Evolutionary conservation across 2,888 invertebrate species (phyloP), one percentile per base, ranked within the genome.

Genomic region (Ptilodon capucinus): DNA sequence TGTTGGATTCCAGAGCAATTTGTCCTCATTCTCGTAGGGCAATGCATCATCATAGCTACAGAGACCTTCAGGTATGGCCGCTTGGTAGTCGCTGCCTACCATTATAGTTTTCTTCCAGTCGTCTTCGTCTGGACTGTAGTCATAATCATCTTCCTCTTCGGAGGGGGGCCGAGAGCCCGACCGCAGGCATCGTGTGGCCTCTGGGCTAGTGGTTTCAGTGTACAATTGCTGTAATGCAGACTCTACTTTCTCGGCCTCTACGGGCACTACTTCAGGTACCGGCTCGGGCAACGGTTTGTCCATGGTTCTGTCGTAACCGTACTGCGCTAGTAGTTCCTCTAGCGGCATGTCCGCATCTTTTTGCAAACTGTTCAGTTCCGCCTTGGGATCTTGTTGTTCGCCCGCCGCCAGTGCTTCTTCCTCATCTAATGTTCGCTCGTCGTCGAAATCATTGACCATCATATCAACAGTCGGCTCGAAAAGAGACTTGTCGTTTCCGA

Each of bases 401-500:
- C 95, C 95, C 68, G 96, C 96, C 64, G 97, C 97, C 80, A 98
- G 87, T 42, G 97, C 97, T 92, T 99, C 99, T 92, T 99, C 98
- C 91, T 99, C 98, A 82, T 98, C 98, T 79, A 99, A 84, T 54
- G 98, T 99, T 81, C 97, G 94, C 82, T 99, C 99, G 92, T 99
- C 98, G 86, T 99, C 99, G 89, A 97, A 98, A 87, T 98, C 98
- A 93, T 98, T 97, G 58, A 98, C 96, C 93, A 98, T 95, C 97
- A 98, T 97, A 86, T 98, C 98, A 79, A 97, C 95, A 60, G 97
- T 95, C 57, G 98, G 98, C 86, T 98, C 98, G 92, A 98, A 98
- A 73, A 95, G 92, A 68, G 92, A 86, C 79, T 91, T 91, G 69
- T 91, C 91, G 83, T 85, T 88, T 71, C 89, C 91, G 83, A 90